Conservation (phyloP, 2,888 invertebrate species). For the Dichetophora obliterata region DNA sequence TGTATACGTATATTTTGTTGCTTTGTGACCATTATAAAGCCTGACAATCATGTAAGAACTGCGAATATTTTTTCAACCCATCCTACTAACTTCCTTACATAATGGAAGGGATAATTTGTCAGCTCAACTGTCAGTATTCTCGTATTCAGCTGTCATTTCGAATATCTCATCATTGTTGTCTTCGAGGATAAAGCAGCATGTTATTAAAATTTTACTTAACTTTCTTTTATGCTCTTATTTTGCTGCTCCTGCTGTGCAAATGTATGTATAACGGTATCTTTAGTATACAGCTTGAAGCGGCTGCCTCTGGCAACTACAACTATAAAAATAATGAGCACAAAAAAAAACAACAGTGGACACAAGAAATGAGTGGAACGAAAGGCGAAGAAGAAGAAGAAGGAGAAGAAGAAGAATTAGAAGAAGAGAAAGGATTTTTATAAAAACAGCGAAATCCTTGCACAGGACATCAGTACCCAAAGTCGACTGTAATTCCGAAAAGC, state of each 20-base stretch:
- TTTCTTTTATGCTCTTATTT: neutral
- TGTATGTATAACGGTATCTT: neutral
- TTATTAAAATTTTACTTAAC: constrained; percentile 19
- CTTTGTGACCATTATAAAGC: no score
- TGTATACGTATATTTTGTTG: no score
- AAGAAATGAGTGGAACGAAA: neutral
- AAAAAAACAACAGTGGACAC: no score
- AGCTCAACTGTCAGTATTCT: constrained; percentile 19
- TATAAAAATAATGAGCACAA: neutral
- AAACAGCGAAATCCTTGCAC: constrained; percentile 25
- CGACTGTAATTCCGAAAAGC: constrained; percentile 26
- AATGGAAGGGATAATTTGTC: neutral
- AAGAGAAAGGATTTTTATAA: constrained; percentile 18
- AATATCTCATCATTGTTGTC: neutral
- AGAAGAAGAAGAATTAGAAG: neutral
- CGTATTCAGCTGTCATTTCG: constrained; percentile 27
- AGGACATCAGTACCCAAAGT: constrained; percentile 17
- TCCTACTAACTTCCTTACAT: no score
- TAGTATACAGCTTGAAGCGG: neutral
- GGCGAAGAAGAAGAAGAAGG: neutral
- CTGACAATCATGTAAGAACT: no score
- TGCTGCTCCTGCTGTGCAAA: neutral
- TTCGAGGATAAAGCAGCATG: constrained; percentile 7
- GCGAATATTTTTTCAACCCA: no score
- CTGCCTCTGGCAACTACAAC: neutral